Base-by-base conservation (phyloP, 2,888 invertebrate genomes). In the Germaria angustata region DNA sequence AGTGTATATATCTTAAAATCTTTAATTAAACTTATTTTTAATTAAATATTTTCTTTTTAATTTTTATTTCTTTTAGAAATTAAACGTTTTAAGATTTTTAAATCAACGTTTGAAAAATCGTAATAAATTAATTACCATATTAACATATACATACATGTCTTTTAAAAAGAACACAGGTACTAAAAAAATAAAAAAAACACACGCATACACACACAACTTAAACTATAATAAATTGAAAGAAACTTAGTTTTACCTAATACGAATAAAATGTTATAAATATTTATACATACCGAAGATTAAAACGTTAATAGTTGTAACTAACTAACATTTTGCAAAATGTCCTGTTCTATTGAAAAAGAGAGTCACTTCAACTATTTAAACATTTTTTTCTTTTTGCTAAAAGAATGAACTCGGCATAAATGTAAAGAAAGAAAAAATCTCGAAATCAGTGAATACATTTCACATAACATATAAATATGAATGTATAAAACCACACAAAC, bases 161-260 rank as follows among this genome's bases (percentile, higher is more conserved):
- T 77, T 84, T 81, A 78, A 81, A 84, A 80, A 77, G 76, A 81
- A 80, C 72, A 55, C 80, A 77, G 72, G 61, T 84, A 81, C 61
- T 73, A 77, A 77, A 28, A 51, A 61, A 15, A 63, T 34, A 49
- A 22, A 9, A 53, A 71, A n/a, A n/a, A n/a, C n/a, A n/a, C n/a
- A n/a, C n/a, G n/a, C n/a, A n/a, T n/a, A n/a, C n/a, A 49, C 15
- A 77, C 63, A 77, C 76, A 32, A 68, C 65, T 59, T 73, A 81
- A 72, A 32, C 63, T 46, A 28, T 59, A 55, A 57, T 6, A 55
- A 73, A 53, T 28, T 20, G 15, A 61, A 61, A 28, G 5, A 78
- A 72, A 69, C 72, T 44, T 78, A 78, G 72, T 81, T 81, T 78
- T 55, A 81, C 57, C 73, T 46, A n/a, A n/a, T n/a, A n/a, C n/a